These are phyloP conservation scores for Melanaphis sacchari DNA, from an alignment of 1,140 invertebrate species.

Conservation along the genomic window DNA sequence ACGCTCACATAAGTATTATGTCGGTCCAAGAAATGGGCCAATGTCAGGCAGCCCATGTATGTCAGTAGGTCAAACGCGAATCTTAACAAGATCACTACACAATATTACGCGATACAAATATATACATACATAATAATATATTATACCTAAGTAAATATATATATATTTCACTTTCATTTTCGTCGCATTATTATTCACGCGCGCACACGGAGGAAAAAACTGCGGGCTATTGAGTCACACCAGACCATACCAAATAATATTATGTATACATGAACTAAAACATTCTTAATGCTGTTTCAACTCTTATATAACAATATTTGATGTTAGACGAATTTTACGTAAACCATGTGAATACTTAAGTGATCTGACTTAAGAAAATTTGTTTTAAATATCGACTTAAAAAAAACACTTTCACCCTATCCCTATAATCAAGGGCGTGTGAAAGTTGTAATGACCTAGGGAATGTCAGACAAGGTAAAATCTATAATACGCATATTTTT, in stretches of 20 bases:
- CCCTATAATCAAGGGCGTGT: slow-evolving; percentile 21
- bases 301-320: neutral
- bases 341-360: neutral
- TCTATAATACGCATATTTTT: neutral
- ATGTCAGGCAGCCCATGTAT: slow-evolving; percentile 41
- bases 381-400: neutral
- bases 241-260: neutral
- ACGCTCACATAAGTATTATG: slow-evolving; percentile 45
- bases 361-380: neutral
- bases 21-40: slow-evolving; percentile 39
- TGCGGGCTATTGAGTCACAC: slow-evolving; percentile 33
- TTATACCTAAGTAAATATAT: slow-evolving; percentile 20
- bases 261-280: neutral
- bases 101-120: slow-evolving; percentile 51
- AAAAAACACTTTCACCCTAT: slow-evolving; percentile 41
- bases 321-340: neutral
- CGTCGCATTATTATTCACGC: slow-evolving; percentile 41
- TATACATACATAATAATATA: slow-evolving; percentile 21
- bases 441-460: slow-evolving; percentile 45
- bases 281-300: neutral
- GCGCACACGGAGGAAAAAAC: neutral
- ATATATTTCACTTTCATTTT: slow-evolving; percentile 42
- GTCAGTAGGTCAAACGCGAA: slow-evolving; percentile 56
- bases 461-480: neutral
- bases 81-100: slow-evolving; percentile 55